Evolutionary conservation across 2,113 vertebrate species (phyloP).

Genomic region (Rana temporaria): DNA sequence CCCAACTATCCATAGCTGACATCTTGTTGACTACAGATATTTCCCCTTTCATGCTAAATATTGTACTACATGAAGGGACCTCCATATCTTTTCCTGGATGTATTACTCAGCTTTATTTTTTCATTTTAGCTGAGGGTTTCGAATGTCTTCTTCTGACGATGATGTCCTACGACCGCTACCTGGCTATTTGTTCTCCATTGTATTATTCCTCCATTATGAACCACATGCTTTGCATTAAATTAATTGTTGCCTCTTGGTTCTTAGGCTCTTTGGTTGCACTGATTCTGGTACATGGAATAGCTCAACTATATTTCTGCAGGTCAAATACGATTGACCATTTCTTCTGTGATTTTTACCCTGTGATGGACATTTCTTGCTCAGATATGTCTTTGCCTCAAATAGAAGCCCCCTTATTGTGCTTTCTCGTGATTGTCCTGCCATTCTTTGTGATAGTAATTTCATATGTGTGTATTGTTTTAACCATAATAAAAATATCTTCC

Average conservation of each 20-base stretch:
- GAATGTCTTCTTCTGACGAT: constrained; percentile 56
- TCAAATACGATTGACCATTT: constrained; percentile 25
- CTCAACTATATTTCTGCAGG: constrained; percentile 27
- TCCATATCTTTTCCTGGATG: constrained; percentile 41
- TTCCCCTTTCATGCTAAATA: constrained; percentile 40
- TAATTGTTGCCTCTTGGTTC: not conserved
- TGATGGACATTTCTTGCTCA: constrained; percentile 45
- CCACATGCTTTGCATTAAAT: not conserved
- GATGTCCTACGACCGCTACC: constrained; percentile 59
- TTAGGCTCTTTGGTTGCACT: constrained; percentile 1
- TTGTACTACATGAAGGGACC: constrained; percentile 9
- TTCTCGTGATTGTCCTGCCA: not conserved
- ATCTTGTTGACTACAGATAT: constrained; percentile 44
- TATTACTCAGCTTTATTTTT: constrained; percentile 49
- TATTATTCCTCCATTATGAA: constrained; percentile 56
- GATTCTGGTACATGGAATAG: not conserved
- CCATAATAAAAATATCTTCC: constrained; percentile 34
- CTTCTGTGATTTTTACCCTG: constrained; percentile 41
- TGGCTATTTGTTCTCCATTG: constrained; percentile 61
- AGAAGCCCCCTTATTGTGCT: not conserved
- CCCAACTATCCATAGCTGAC: constrained; percentile 48
- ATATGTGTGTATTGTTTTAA: constrained; percentile 18
- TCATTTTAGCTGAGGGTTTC: constrained; percentile 41
- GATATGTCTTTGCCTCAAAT: not conserved
- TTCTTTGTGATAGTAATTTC: constrained; percentile 24